Evolutionary conservation across 2,888 invertebrate species (phyloP).

Genomic region (Brenthis daphne): DNA sequence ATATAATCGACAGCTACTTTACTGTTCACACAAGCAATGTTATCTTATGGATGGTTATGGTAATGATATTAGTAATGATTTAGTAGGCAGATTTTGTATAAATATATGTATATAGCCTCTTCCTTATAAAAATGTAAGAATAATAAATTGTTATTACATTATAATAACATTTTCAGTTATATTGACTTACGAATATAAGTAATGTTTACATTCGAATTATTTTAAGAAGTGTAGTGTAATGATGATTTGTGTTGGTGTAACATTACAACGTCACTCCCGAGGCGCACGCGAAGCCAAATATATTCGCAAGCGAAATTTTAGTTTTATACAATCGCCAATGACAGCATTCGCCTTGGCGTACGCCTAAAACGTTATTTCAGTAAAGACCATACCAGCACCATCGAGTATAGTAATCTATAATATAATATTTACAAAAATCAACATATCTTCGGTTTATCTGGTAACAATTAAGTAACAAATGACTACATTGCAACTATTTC

Average conservation of each 20-base stretch:
- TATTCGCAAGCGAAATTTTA: conserved; percentile 50
- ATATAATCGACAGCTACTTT: background rate
- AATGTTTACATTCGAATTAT: conserved; percentile 1
- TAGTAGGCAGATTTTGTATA: background rate
- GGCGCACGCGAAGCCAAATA: conserved; percentile 61
- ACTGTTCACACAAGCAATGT: background rate
- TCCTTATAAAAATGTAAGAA: background rate
- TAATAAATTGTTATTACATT: background rate
- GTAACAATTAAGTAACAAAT: conserved; percentile 76
- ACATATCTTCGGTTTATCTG: conserved; percentile 57
- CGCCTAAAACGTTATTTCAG: conserved; percentile 49
- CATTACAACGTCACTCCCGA: conserved; percentile 41
- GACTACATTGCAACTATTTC: conserved; percentile 60
- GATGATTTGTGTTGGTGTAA: conserved; percentile 12
- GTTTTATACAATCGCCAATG: conserved; percentile 31
- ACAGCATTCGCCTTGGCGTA: conserved; percentile 62
- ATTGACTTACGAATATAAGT: background rate
- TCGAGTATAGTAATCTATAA: conserved; percentile 30
- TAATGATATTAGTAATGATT: background rate
- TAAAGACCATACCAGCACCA: conserved; percentile 43
- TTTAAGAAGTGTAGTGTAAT: conserved; percentile 9
- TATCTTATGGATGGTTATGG: background rate
- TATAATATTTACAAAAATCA: conserved; percentile 47
- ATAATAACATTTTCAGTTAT: conserved; percentile 9
- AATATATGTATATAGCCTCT: conserved; percentile 17